Evolutionary conservation across 2,113 vertebrate species (phyloP).

Genomic region (Leuciscus idus): DNA sequence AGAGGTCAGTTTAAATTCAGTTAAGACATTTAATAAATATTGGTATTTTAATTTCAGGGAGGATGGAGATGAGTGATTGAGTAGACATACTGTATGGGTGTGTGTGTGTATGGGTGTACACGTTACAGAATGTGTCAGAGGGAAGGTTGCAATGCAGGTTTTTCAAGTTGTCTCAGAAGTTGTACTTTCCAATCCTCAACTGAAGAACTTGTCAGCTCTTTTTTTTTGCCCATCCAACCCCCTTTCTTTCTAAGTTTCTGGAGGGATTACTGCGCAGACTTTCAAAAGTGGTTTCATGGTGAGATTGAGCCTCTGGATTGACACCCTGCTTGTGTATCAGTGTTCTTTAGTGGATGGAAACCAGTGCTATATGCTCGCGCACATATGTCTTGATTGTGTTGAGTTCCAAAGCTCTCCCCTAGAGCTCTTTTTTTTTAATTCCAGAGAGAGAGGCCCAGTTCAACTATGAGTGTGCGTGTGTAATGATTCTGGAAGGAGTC

Average conservation of each 20-base stretch:
- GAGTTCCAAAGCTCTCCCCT: background rate
- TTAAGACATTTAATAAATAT: background rate
- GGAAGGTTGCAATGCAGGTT: slow-evolving; percentile 41
- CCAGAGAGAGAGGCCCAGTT: slow-evolving; percentile 40
- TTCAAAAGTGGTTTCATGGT: slow-evolving; percentile 21
- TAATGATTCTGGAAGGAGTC: slow-evolving; percentile 25
- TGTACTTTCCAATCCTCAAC: slow-evolving; percentile 37
- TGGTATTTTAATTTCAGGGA: background rate
- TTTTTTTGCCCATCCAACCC: background rate
- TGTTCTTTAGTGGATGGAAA: slow-evolving; percentile 26
- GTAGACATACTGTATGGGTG: background rate
- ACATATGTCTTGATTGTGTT: slow-evolving; percentile 23
- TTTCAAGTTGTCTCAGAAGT: slow-evolving; percentile 57
- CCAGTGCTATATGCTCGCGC: slow-evolving; percentile 9
- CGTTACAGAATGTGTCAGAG: background rate
- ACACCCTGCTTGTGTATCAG: slow-evolving; percentile 22
- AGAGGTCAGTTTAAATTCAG: background rate
- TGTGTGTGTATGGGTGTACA: background rate
- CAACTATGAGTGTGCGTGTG: slow-evolving; percentile 39
- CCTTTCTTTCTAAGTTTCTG: background rate
- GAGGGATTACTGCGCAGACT: background rate
- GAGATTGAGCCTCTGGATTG: slow-evolving; percentile 14
- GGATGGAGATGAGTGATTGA: background rate
- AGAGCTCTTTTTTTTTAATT: slow-evolving; percentile 1
- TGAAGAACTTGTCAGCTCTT: slow-evolving; percentile 57